Evolutionary conservation across 2,888 invertebrate genomes (phyloP), one percentile per base, ranked within the genome.

Genomic region (Mythimna ferrago): DNA sequence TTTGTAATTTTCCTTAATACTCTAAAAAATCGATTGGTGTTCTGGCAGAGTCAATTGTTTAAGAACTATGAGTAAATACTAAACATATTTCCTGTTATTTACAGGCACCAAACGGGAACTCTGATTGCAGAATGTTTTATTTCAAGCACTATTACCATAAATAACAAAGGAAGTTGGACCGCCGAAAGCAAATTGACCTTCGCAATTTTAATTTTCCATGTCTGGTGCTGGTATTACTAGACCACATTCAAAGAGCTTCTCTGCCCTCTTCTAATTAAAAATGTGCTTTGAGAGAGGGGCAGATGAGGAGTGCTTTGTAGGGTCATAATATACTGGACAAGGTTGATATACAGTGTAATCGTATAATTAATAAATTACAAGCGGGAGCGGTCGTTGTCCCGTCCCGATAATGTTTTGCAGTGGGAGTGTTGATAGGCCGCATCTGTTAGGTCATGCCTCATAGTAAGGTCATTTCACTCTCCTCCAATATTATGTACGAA

Each of bases 301-400:
- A 72, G 71, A 79, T 80, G 75, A 71, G 77, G 81, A 81, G 78
- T 80, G 85, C 85, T 88, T 87, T 79, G 84, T 82, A 81, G 85
- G 93, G 83, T 93, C 93, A 85, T 70, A 85, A 82, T 91, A 91
- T 82, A 90, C 87, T 93, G 94, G 94, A 65, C 87, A 87, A 88
- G 87, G 88, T 87, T 90, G 87, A 85, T 89, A 88, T 88, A 89
- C 90, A 87, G 86, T 89, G 91, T 93, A 92, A 92, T 92, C 90
- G 93, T 92, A 92, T 93, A 95, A 95, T 96, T 96, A 95, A 95
- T 95, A 95, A 94, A 95, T 95, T 93, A 95, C 93, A 90, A 93
- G 91, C 90, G 90, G 84, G 88, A 87, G 92, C 92, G 95, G 95
- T 95, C 95, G 87, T 94, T 94, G 95, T 89, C 92, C 95, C 88